Evolutionary conservation across 1,140 invertebrate genomes (phyloP), one percentile per base, ranked within the genome.

Genomic region (Drosophila gunungcola): DNA sequence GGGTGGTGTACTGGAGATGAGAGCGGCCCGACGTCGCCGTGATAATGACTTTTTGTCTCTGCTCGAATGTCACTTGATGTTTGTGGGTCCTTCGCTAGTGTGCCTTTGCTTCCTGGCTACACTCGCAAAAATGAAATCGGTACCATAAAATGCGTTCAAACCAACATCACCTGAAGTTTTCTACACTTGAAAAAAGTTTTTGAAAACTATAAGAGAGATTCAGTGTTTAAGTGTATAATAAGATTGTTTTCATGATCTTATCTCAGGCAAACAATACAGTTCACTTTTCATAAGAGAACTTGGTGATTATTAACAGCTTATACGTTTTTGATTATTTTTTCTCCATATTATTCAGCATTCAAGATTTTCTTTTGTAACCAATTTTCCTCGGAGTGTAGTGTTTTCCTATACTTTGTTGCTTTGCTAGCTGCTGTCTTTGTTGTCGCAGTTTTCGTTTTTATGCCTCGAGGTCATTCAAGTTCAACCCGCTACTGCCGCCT

Each of bases 41-140:
- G 83, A 89, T 88, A 88, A 88, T 88, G 83, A 88, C 83, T 88
- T 88, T 88, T 88, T 88, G 83, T 88, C 83, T 88, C 78, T 75
- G 74, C 83, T 82, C 83, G 81, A 86, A 86, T 83, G 83, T 86
- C 82, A 86, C 83, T 86, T 86, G 82, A 86, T 86, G 80, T 78
- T 73, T 65, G 63, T 38, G 67, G 29, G 67, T 27, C 64, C 64
- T 52, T 36, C 60, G 60, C 52, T 57, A 36, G 61, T 63, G 61
- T 63, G 41, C 32, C 61, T 32, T 5, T 29, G 29, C 60, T 52
- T 68, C 60, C 64, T 65, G 45, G 21, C 38, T 52, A 51, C 64
- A 68, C 46, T 68, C 1, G n/a, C 0, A 16, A n/a, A 64, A 64
- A 29, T 36, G 2, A n/a, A n/a, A 4, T 39, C 1, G 4, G 2